A percentile compares a stretch with the other conserved stretches of the same genome.
Evolutionary conservation across 30 jellyfish, hydroid and myxozoan genomes (phyloP).

Genomic region (Pelagia noctiluca): DNA sequence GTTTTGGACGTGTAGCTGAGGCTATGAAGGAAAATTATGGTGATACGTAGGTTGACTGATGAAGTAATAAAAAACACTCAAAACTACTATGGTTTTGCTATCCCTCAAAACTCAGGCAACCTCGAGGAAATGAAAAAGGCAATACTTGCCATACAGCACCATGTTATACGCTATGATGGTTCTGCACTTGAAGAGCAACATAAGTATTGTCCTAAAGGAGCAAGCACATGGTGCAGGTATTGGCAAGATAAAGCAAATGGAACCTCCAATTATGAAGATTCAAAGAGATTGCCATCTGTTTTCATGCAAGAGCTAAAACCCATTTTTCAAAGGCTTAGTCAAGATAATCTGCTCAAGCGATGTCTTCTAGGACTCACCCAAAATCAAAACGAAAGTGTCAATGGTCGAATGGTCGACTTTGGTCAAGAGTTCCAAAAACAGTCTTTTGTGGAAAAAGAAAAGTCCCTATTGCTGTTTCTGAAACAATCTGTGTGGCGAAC

Average conservation of each 20-base stretch:
- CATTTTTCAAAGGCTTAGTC: constrained; percentile 19
- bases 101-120: constrained; percentile 23
- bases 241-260: constrained; percentile 9
- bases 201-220: constrained; percentile 37
- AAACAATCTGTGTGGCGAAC: background rate
- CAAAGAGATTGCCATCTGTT: constrained; percentile 30
- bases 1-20: constrained; percentile 16
- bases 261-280: background rate
- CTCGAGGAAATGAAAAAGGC: constrained; percentile 48
- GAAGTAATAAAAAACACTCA: constrained; percentile 18
- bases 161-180: constrained; percentile 18
- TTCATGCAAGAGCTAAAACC: constrained; percentile 13
- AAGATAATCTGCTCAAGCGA: constrained; percentile 27
- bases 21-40: constrained; percentile 23
- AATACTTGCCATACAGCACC: constrained; percentile 31
- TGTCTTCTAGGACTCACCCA: constrained; percentile 52
- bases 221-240: constrained; percentile 41
- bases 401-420: constrained; percentile 52
- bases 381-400: constrained; percentile 32
- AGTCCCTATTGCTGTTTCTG: constrained; percentile 15
- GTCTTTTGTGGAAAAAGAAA: constrained; percentile 24
- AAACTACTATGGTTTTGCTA: constrained; percentile 49
- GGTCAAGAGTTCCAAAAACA: constrained; percentile 66
- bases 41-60: constrained; percentile 22
- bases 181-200: constrained; percentile 22